Conservation (phyloP, 2,888 invertebrate species). For the Phengaris alcon region DNA sequence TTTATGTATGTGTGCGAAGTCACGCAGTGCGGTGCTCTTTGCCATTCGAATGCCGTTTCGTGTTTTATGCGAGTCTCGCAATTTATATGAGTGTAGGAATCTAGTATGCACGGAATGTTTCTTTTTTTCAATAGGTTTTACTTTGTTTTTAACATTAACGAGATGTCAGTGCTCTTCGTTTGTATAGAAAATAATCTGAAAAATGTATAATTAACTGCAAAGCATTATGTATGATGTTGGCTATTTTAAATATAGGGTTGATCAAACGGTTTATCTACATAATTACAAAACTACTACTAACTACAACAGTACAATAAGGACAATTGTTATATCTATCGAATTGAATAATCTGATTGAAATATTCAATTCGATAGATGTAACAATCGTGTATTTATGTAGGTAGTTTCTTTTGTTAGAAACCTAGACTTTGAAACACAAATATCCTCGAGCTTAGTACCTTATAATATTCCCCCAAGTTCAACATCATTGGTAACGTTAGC, state of each 20-base stretch:
- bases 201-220: too few species aligned
- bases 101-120: slow-evolving; percentile 14
- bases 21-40: slow-evolving; percentile 60
- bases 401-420: slow-evolving; percentile 3
- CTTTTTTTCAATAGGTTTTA: not conserved
- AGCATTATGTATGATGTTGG: too few species aligned
- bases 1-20: slow-evolving; percentile 61
- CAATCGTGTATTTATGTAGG: not conserved
- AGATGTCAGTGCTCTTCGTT: not conserved
- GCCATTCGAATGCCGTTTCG: slow-evolving; percentile 52
- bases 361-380: too few species aligned
- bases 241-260: too few species aligned
- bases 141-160: not conserved
- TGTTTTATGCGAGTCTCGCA: slow-evolving; percentile 52
- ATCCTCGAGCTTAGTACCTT: not conserved
- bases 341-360: too few species aligned
- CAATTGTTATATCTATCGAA: too few species aligned
- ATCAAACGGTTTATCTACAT: not conserved
- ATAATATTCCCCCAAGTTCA: slow-evolving; percentile 17
- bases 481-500: slow-evolving; percentile 19
- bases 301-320: too few species aligned
- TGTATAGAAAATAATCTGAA: not conserved
- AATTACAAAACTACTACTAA: too few species aligned
- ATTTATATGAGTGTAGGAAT: slow-evolving; percentile 35
- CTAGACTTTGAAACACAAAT: slow-evolving; percentile 4